A percentile compares a stretch with the other conserved stretches of the same genome.
phyloP scores from a whole-genome alignment of 2,888 invertebrate genomes.

The Ennomos fuscantarius region DNA sequence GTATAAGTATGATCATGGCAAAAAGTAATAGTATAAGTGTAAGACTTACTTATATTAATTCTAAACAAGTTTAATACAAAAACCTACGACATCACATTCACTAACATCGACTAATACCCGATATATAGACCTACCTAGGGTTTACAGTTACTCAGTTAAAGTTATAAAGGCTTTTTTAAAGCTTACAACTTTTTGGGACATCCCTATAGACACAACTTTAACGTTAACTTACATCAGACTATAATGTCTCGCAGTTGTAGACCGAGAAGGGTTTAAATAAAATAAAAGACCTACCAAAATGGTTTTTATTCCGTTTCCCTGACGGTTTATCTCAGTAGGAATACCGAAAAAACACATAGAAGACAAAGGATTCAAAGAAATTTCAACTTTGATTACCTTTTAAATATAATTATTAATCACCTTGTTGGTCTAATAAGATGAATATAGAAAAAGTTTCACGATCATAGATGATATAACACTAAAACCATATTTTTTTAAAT shows the following conservation, averaged over 20 bases:
- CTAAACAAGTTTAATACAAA: constrained; percentile 60
- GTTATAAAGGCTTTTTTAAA: constrained; percentile 40
- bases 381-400: too few species aligned
- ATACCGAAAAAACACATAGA: too few species aligned
- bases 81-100: constrained; percentile 66
- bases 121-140: constrained; percentile 38
- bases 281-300: background rate
- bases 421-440: too few species aligned
- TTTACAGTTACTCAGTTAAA: constrained; percentile 30
- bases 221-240: constrained; percentile 21
- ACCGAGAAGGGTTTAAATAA: background rate
- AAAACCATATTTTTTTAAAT: too few species aligned
- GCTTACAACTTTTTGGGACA: constrained; percentile 32
- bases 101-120: constrained; percentile 61
- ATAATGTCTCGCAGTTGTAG: constrained; percentile 8
- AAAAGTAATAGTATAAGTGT: constrained; percentile 8
- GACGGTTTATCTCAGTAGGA: too few species aligned
- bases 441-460: too few species aligned
- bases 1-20: constrained; percentile 12
- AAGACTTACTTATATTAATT: constrained; percentile 46
- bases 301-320: too few species aligned
- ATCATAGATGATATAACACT: too few species aligned
- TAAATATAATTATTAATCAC: too few species aligned
- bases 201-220: constrained; percentile 20
- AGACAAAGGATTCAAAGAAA: too few species aligned